Base-by-base conservation (phyloP, 2,113 vertebrate genomes). In the Hystrix brachyura region DNA sequence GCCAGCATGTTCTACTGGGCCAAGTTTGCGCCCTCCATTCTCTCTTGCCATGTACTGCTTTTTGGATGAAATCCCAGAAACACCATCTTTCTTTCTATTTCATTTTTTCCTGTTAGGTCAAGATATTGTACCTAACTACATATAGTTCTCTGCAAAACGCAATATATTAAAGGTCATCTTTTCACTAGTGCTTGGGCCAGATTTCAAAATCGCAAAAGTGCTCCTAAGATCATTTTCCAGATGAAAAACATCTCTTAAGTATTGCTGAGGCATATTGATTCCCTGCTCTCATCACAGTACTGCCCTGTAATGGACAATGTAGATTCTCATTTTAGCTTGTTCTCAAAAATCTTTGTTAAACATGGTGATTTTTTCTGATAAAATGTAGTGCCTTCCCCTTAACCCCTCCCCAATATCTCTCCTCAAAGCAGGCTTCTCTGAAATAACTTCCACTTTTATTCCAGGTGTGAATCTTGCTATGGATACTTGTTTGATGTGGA, bases 161-260 rank as follows among this genome's bases (percentile, higher is more conserved):
- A 97, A 97, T 97, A 98, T 98, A 97, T 97, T 96, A 98, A 98
- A 96, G 97, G 96, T 97, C 98, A 95, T 98, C 97, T 97, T 97
- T 96, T 98, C 96, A 93, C 91, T 98, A 97, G 98, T 98, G 96
- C 97, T 98, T 98, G 98, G 98, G 97, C 97, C 96, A 91, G 97
- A 96, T 98, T 98, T 98, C 98, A 98, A 98, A 98, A 98, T 96
- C 98, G 96, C 98, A 98, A 98, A 98, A 98, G 98, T 98, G 98
- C 95, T 94, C 93, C 95, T 97, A 93, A 89, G 97, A 94, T 98
- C 98, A 97, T 97, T 98, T 98, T 95, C 97, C 97, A 92, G 96
- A 98, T 97, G 93, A 97, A 97, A 98, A 98, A 76, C 95, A 97
- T 98, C 97, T 96, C 87, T 95, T 97, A 97, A 95, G 94, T 48